Evolutionary conservation across 2,888 invertebrate genomes (phyloP), one percentile per base, ranked within the genome.

Genomic region (Drosophila ochracea): DNA sequence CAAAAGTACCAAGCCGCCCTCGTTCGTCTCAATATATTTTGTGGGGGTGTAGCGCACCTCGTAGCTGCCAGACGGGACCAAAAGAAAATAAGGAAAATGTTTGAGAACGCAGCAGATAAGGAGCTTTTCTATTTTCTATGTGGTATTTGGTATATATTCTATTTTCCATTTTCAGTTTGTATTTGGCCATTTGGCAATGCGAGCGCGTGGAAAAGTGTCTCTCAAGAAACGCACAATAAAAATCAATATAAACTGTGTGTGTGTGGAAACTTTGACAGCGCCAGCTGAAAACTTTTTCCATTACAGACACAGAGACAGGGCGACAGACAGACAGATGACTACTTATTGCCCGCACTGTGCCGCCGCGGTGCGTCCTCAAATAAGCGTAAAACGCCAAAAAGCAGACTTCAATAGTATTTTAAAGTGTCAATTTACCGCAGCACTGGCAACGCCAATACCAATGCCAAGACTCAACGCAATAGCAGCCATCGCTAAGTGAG

Each of bases 11-110:
- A 98, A 94, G 50, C 98, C 98, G 91, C 98, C 97, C 93, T 98
- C 98, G 31, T 97, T 97, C 11, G 98, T 98, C 93, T 98, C 97
- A 90, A 98, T 97, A 94, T 98, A 98, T 93, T 98, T 98, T 92
- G 98, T 98, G 60, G 97, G 97, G 89, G 97, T 97, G 92, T 90
- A 94, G 91, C 90, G 92, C 60, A 94, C 92, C 91, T 93, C 93
- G 73, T 93, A 93, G 76, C 93, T 93, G 80, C 53, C 52, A 30
- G 19, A 49, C 25, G 49, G 16, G 25, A 55, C 66, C 41, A 39
- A 58, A 30, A 61, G 61, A 54, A 37, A 50, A 31, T 52, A 28
- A 52, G 21, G 35, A 53, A 47, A 66, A 53, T 53, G 58, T 54
- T 52, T 43, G 43, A 28, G 47, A 62, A 39, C 47, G 28, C 49